Percentiles rank a stretch among this genome's conserved stretches.
Conservation (phyloP, 2,888 invertebrate species). For the Clunio marinus region DNA sequence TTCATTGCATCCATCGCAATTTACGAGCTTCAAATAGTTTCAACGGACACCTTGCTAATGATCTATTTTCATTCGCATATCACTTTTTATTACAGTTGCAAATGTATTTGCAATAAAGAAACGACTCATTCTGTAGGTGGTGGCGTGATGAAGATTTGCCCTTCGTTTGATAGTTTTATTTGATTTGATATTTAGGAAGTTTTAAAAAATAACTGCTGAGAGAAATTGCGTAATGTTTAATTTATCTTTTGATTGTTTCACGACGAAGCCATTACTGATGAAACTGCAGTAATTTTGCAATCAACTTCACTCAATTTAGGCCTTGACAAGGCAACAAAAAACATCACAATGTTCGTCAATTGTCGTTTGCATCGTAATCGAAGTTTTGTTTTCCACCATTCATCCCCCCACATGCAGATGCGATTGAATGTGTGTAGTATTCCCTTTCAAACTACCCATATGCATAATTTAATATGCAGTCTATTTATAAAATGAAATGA, state of each 20-base stretch:
- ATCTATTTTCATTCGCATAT: slow-evolving; percentile 31
- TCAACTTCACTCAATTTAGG: slow-evolving; percentile 13
- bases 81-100: too few relatives aligned
- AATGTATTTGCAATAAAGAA: too few relatives aligned
- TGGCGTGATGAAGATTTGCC: slow-evolving; percentile 23
- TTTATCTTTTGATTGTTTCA: background rate
- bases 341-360: background rate
- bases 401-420: background rate
- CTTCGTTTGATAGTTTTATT: slow-evolving; percentile 34
- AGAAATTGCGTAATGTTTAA: background rate
- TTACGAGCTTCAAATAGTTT: slow-evolving; percentile 25
- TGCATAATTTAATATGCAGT: slow-evolving; percentile 37
- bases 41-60: background rate
- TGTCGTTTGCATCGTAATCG: background rate
- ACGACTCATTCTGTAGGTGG: slow-evolving; percentile 22
- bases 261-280: background rate
- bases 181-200: too few relatives aligned
- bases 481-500: slow-evolving; percentile 19
- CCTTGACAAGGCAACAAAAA: background rate
- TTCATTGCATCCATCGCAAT: slow-evolving; percentile 35
- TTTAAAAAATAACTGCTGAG: background rate
- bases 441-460: slow-evolving; percentile 13
- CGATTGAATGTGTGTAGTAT: background rate
- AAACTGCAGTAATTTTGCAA: background rate
- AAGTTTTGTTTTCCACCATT: background rate